Base-by-base conservation (phyloP, 2,797 vertebrate genomes). In the Sternotherus odoratus region DNA sequence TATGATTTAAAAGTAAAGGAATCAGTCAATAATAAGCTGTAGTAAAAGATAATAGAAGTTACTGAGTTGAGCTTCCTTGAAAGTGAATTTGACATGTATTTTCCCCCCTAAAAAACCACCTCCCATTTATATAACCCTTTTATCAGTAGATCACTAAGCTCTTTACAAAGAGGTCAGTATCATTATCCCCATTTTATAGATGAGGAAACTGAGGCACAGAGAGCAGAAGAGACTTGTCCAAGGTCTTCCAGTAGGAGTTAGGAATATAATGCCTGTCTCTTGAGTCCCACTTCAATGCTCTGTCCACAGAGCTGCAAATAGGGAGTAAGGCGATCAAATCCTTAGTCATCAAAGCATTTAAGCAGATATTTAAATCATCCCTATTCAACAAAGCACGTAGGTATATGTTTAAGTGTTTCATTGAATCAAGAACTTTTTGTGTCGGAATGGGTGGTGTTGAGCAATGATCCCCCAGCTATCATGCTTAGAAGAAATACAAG, bases 351-450 rank as follows among this genome's bases (percentile, higher is more conserved):
- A 95, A 81, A 93, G 83, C 87, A 91, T 85, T 89, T 66, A 85
- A 88, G 79, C 46, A 26, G 57, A 23, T 93, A 95, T 89, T 93
- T 92, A 93, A 94, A 90, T 79, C 54, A 53, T 85, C 21, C 23
- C 26, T 85, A 69, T 83, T 89, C 90, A 93, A 87, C 77, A 89
- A 83, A 91, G 56, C 66, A 93, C 81, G 10, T 10, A 86, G 28
- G 30, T 23, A 72, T 8, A 7, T 39, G n/a, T 69, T 79, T 79
- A 66, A 49, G 51, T 87, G 69, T 24, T 49, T 91, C n/a, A 69
- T 23, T 23, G 17, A 69, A 39, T 36, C n/a, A 19, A 36, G 30
- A 60, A 19, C n/a, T 69, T 69, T 69, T n/a, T 63, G 60, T n/a
- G n/a, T n/a, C 5, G 66, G 36, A 39, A 23, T 69, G 36, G 19